These are phyloP conservation scores for Dromiciops gliroides DNA, from an alignment of 2,113 vertebrate species.

Conservation along the genomic window DNA sequence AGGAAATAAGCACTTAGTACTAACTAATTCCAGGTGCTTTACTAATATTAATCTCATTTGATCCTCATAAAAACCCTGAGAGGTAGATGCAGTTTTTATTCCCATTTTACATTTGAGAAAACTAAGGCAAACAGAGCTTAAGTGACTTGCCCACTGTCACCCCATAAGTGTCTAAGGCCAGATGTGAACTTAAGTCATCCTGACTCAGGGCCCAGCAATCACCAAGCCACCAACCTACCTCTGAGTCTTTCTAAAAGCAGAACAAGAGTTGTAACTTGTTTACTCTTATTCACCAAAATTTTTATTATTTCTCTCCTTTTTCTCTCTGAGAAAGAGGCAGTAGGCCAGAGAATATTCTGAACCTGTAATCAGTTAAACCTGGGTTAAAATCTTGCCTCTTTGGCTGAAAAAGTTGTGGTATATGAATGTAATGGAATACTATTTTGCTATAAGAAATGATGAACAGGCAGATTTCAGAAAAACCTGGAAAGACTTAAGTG, in stretches of 20 bases:
- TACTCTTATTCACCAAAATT: not conserved
- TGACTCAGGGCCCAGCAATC: not conserved
- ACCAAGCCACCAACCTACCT: not conserved
- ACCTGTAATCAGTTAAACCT: not conserved
- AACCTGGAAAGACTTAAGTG: no score
- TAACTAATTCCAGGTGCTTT: not conserved
- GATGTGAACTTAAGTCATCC: not conserved
- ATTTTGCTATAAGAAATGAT: no score
- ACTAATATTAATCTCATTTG: not conserved
- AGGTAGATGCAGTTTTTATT: not conserved
- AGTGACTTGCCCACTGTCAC: not conserved
- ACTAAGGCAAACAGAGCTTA: not conserved
- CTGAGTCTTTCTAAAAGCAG: not conserved
- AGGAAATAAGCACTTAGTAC: not conserved
- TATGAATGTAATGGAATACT: no score
- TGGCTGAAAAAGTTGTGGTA: no score
- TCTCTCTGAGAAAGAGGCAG: not conserved
- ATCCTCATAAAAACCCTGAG: not conserved
- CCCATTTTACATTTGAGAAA: not conserved
- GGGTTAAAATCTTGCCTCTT: not conserved
- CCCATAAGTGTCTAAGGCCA: not conserved
- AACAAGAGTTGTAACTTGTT: not conserved
- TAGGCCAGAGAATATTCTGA: not conserved
- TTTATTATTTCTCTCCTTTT: not conserved
- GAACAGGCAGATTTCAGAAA: no score